These are phyloP conservation scores for Nebria brevicollis DNA, from an alignment of 2,888 invertebrate genomes.

Conservation along the genomic window DNA sequence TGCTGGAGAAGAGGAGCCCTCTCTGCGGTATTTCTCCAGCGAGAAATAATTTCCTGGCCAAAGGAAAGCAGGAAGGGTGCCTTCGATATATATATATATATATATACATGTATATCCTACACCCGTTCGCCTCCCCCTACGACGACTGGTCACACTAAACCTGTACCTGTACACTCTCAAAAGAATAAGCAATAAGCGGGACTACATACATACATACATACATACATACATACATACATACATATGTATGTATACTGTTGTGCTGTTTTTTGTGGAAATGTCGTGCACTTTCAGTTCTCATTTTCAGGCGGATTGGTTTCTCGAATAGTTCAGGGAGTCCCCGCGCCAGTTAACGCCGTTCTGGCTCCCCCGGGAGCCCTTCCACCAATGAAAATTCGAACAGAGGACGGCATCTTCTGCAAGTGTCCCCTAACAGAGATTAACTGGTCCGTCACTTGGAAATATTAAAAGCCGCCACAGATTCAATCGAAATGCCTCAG, in stretches of 20 bases:
- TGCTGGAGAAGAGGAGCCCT: conserved; percentile 72
- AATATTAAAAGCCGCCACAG: neutral
- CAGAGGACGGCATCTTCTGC: conserved; percentile 15
- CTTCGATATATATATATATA: conserved; percentile 52
- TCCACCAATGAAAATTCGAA: conserved; percentile 45
- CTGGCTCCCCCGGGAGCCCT: conserved; percentile 22
- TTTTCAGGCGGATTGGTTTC: conserved; percentile 49
- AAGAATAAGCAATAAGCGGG: conserved; percentile 24
- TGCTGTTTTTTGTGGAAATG: conserved; percentile 30
- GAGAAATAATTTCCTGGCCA: conserved; percentile 58
- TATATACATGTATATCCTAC: too few species aligned
- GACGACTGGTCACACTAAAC: neutral
- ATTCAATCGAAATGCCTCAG: neutral
- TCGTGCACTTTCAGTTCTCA: conserved; percentile 33
- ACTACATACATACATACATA: conserved; percentile 8
- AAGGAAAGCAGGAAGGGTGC: conserved; percentile 48
- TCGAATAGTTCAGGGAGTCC: conserved; percentile 48
- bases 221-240: too few species aligned
- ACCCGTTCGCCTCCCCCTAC: too few species aligned
- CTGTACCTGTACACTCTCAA: conserved; percentile 29
- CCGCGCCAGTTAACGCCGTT: conserved; percentile 46
- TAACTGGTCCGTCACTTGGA: neutral
- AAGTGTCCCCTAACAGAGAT: conserved; percentile 8
- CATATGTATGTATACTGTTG: conserved; percentile 4
- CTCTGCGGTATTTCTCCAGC: conserved; percentile 79